Evolutionary conservation across 2,888 invertebrate genomes (phyloP), one percentile per base, ranked within the genome.

Genomic region (Drosophila peninsularis): DNA sequence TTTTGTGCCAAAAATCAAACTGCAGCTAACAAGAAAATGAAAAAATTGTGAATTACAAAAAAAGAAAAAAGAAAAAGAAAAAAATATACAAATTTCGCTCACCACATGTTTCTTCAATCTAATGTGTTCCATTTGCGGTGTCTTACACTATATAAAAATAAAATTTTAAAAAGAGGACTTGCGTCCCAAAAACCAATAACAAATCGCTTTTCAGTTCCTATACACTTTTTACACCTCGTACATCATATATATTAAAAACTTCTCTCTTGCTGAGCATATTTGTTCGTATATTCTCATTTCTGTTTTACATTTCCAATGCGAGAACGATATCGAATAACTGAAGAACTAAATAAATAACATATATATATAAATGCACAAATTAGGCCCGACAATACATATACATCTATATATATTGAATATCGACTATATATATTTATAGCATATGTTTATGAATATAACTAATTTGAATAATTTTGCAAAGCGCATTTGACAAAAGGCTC

Each of bases 341-440:
- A 27, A 37, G 41, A 47, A 5, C 5, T 19, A 42, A 32, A 11
- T 45, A 32, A 27, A 66, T 50, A 53, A 44, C 19, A 49, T 49
- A 37, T 57, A 78, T 55, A 78, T 75, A 81, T 85, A 89, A 89
- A 77, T 84, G 85, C 85, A 89, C 87, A 85, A 83, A 75, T 73
- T 17, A 68, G 67, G 45, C 34, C 41, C 27, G 49, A 9, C 3
- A 55, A 44, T 27, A 3, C 24, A 24, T 24, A 24, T 24, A 24
- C 27, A 39, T 41, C 10, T 21, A 34, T 27, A 44, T 14, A 27
- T 27, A n/a, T 27, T 45, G 19, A 14, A 24, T 44, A 44, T 44
- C 41, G 13, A 64, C 0, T 7, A 27, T 24, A 32, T 69, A 30
- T 67, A 27, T 56, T 39, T 32, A 45, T 11, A 34, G 50, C 45